Base-by-base conservation (phyloP, 2,888 invertebrate species). In the Chloroclysta siterata region DNA sequence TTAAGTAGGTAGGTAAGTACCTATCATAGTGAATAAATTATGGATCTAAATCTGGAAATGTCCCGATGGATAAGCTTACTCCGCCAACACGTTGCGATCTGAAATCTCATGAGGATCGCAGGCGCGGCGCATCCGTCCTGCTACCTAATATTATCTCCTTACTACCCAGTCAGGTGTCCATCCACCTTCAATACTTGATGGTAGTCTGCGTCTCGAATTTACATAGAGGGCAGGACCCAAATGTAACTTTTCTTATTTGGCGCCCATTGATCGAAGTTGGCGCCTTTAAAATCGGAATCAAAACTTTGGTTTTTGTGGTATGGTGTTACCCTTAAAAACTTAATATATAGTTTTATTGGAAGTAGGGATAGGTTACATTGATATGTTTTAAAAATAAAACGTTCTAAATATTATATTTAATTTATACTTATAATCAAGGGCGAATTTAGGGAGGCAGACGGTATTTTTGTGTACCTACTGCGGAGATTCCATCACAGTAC, bases 111-210 rank as follows among this genome's bases (percentile, higher is more conserved):
- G 73, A 64, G 69, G 59, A 13, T 54, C 33, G 52, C 17, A 14
- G 33, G 58, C 51, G 14, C 44, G 7, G 22, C 41, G 47, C 33
- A 65, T 65, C 59, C 66, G 67, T 66, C 54, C 62, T 57, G 83
- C 82, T 83, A 22, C 22, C 22, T 22, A 82, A 85, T 88, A 87
- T 84, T 82, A 80, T 71, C 72, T 70, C 73, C 76, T 76, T 76
- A 77, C 73, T 74, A 73, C 68, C 69, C 72, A 74, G 76, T 66
- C 72, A 72, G 77, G 72, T 76, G 74, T 78, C 73, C 78, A 68
- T 66, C 61, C 63, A 72, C 71, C 76, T 82, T 90, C 79, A 90
- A 90, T 90, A 90, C 79, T 89, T 87, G 82, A 90, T 89, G 81
- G 66, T 73, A 74, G 80, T 74, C 80, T 76, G 79, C 76, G 77